A percentile compares a stretch with the other conserved stretches of the same genome.
Conservation (phyloP, 2,113 vertebrate genomes). For the Oriolus oriolus region DNA sequence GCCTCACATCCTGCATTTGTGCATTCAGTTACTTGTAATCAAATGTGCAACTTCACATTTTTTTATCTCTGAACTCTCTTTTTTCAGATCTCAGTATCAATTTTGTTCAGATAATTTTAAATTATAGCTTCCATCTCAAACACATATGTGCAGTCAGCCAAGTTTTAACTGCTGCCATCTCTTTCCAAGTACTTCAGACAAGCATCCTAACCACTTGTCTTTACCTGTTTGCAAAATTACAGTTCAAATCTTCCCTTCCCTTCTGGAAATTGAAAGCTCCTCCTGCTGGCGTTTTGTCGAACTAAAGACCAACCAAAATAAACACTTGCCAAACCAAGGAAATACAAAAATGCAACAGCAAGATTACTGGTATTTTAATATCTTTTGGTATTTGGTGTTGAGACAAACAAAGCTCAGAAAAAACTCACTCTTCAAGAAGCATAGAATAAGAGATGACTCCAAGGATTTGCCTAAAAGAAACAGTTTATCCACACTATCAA, state of each 20-base stretch:
- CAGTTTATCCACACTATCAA: not conserved
- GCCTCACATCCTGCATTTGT: not conserved
- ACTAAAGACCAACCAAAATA: not conserved
- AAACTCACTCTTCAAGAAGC: not conserved
- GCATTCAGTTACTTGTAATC: not conserved
- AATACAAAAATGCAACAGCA: not conserved
- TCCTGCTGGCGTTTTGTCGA: conserved; percentile 3
- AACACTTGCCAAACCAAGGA: not conserved
- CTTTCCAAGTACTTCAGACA: not conserved
- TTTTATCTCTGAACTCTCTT: not conserved
- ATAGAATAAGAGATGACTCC: not conserved
- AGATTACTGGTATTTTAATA: not conserved
- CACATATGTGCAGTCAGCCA: accelerated
- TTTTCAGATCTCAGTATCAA: not conserved
- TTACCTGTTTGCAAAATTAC: not conserved
- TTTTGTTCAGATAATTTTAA: not conserved
- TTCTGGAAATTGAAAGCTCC: not conserved
- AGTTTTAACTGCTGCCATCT: not conserved
- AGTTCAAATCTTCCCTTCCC: not conserved
- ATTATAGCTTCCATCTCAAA: not conserved
- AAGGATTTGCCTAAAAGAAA: not conserved
- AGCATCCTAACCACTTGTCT: not conserved
- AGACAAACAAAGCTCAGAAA: not conserved
- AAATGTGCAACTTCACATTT: not conserved
- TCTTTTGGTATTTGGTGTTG: not conserved